phyloP scores from a whole-genome alignment of 2,797 vertebrate species.

The Crypturellus tataupa region DNA sequence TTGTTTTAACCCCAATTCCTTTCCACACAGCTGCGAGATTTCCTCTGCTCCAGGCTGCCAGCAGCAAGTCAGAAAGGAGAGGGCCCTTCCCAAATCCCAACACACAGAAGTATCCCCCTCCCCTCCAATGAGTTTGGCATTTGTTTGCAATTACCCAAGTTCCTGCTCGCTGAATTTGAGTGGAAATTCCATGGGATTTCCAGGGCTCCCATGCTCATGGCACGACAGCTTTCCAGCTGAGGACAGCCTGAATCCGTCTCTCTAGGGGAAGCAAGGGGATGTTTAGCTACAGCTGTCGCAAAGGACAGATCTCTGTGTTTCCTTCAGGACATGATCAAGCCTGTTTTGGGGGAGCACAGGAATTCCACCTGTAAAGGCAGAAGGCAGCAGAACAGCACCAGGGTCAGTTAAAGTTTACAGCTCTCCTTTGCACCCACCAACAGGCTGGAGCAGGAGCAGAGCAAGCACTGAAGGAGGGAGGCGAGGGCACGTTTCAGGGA shows the following conservation, averaged over 20 bases:
- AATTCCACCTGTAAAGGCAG: not conserved
- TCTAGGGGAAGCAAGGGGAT: not conserved
- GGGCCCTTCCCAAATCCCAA: not conserved
- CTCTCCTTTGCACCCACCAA: not conserved
- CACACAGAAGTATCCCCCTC: not conserved
- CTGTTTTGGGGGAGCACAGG: not conserved
- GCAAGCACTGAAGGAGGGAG: not conserved
- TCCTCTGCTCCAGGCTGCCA: not conserved
- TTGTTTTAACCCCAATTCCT: not conserved
- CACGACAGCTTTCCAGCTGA: not conserved
- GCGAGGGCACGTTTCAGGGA: not conserved
- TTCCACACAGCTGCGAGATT: not conserved
- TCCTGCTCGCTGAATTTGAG: not conserved
- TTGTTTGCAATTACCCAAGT: not conserved
- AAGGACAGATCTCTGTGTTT: not conserved
- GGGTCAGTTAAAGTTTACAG: not conserved
- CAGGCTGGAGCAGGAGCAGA: not conserved
- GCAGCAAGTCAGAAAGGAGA: not conserved
- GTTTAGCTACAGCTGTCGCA: not conserved
- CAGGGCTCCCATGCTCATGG: not conserved
- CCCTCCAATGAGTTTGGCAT: not conserved
- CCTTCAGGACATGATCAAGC: not conserved
- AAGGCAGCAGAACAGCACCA: slow-evolving; percentile 9
- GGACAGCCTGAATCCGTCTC: not conserved
- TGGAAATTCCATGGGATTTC: not conserved